Evolutionary conservation across 2,888 invertebrate genomes (phyloP), one percentile per base, ranked within the genome.

Genomic region (Agapostemon virescens): DNA sequence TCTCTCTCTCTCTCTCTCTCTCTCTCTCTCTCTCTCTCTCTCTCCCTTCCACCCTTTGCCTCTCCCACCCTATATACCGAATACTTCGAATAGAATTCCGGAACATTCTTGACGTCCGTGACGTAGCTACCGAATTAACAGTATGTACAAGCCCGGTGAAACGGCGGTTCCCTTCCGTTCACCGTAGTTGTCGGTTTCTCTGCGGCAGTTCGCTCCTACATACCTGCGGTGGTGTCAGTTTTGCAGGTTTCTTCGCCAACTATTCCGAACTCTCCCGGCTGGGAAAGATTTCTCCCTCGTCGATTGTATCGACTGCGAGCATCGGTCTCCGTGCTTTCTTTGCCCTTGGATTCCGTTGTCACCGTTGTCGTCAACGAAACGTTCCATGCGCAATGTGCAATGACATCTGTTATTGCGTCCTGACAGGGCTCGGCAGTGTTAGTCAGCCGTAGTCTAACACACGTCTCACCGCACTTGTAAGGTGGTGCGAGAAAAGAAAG

Each of bases 91-190:
- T 78, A 85, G 87, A 87, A 85, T 84, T 58, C 84, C 77, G 72
- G 81, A 84, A 87, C 84, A 86, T 87, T 87, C 86, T 87, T 80
- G 86, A 82, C 86, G 79, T 86, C 79, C 78, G 77, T 77, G 84
- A 80, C 84, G 80, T 85, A 87, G 79, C 84, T 85, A 84, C 86
- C 84, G 87, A 87, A 87, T 87, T 83, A 87, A 87, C 80, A 77
- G 73, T 80, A 78, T 80, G 83, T 84, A 80, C 70, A 81, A 73
- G 66, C 77, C 38, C 72, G 72, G 72, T 55, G 84, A 79, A 77
- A 73, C 77, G 75, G 68, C 69, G 76, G 76, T 77, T 79, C 73
- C 69, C 68, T 45, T 49, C 55, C 71, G 55, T 49, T 66, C 66
- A 40, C 26, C 49, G 71, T 68, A 70, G 81, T 82, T 84, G 73